Conservation (phyloP, 2,113 vertebrate species). For the Ameiurus melas region DNA sequence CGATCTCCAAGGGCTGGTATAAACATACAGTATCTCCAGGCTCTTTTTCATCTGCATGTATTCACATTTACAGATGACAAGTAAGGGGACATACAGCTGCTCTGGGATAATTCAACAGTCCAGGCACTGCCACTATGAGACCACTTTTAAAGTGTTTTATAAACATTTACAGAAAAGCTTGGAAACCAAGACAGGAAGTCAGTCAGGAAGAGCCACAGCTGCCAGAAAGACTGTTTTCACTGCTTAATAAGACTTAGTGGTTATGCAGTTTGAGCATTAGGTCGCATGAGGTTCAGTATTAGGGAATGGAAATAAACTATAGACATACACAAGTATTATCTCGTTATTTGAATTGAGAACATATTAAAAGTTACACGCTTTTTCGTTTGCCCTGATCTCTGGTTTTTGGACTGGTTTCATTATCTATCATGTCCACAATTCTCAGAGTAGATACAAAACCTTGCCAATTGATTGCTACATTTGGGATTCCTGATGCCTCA, state of each 20-base stretch:
- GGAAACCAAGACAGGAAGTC: constrained; percentile 8
- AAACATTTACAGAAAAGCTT: constrained; percentile 53
- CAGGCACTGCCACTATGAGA: constrained; percentile 1
- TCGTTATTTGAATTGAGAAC: background rate
- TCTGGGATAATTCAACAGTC: background rate
- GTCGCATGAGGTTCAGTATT: background rate
- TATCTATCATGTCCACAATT: no score
- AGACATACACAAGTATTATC: background rate
- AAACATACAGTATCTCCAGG: background rate
- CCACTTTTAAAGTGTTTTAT: constrained; percentile 31
- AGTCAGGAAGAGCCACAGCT: background rate
- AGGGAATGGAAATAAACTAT: background rate
- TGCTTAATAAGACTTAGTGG: background rate
- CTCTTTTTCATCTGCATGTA: background rate
- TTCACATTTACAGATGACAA: constrained; percentile 19
- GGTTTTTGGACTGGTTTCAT: no score
- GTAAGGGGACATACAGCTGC: constrained; percentile 28
- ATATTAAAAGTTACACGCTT: background rate
- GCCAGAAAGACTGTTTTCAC: background rate
- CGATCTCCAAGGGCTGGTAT: background rate
- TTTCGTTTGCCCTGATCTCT: no score
- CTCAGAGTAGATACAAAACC: no score
- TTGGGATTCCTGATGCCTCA: no score
- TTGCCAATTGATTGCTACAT: no score
- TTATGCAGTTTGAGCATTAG: background rate